phyloP scores from a whole-genome alignment of 2,797 vertebrate genomes.

The Anabacerthia variegaticeps region DNA sequence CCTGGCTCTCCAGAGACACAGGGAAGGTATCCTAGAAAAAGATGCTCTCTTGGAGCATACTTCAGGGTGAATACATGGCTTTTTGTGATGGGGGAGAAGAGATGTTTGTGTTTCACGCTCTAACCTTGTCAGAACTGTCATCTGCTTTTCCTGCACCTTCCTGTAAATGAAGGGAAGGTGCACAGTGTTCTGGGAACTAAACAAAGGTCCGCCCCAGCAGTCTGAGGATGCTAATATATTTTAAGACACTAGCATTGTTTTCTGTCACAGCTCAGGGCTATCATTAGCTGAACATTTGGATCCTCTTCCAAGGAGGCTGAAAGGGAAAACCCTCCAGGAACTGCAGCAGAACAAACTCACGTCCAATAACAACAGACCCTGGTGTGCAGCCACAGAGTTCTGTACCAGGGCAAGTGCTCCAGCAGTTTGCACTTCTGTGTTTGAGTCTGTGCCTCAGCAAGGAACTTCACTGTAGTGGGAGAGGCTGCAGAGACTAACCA shows the following conservation, averaged over 20 bases:
- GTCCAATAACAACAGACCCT: conserved; percentile 6
- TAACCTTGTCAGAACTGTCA: not conserved
- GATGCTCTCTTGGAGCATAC: not conserved
- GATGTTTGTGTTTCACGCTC: not conserved
- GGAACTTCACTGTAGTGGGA: not conserved
- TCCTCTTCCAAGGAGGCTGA: not conserved
- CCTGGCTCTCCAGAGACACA: not conserved
- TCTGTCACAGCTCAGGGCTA: not conserved
- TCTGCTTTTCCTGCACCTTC: not conserved
- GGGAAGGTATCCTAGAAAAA: not conserved
- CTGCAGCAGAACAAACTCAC: not conserved
- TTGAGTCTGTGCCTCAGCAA: not conserved
- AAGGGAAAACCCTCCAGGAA: conserved; percentile 22
- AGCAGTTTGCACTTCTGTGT: not conserved
- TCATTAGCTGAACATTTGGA: conserved; percentile 8
- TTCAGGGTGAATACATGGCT: not conserved
- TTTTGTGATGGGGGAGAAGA: not conserved
- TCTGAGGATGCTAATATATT: not conserved
- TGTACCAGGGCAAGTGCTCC: not conserved
- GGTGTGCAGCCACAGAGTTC: not conserved
- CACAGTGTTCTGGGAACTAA: not conserved
- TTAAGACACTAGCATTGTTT: not conserved
- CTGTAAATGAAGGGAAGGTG: not conserved
- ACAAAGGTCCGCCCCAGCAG: not conserved
- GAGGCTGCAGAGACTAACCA: not conserved